Conservation (phyloP, 1,140 invertebrate species). For the Drosophila fuyamai region DNA sequence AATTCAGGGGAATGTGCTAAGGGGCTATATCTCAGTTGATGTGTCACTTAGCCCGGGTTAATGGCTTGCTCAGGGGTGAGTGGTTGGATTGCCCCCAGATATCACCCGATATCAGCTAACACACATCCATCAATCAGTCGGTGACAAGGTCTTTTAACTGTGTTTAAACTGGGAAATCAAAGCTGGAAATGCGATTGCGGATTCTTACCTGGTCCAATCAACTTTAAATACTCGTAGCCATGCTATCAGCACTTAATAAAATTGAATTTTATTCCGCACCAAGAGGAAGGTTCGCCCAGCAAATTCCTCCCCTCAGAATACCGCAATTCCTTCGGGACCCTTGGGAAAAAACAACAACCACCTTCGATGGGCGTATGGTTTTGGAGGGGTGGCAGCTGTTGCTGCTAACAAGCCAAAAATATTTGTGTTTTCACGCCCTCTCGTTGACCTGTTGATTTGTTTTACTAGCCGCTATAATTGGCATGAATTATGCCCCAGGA, state of each 20-base stretch:
- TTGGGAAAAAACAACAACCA: constrained; percentile 52
- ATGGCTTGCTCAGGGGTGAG: constrained; percentile 29
- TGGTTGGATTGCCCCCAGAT: constrained; percentile 2
- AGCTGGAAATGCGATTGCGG: constrained; percentile 45
- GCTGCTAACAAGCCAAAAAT: constrained; percentile 75
- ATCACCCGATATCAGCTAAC: constrained; percentile 21
- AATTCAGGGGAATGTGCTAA: not conserved
- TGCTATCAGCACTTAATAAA: constrained; percentile 83
- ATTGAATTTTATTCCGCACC: constrained; percentile 80
- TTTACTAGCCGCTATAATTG: constrained; percentile 55
- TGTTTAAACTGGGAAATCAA: constrained; percentile 62
- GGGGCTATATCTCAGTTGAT: constrained; percentile 56
- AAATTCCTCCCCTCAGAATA: constrained; percentile 18
- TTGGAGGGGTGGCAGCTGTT: constrained; percentile 36
- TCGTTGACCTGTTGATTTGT: constrained; percentile 63
- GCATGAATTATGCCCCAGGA: constrained; percentile 59
- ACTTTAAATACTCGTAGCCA: constrained; percentile 57
- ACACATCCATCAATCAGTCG: constrained; percentile 67
- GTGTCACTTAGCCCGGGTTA: constrained; percentile 69
- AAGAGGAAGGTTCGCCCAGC: constrained; percentile 11
- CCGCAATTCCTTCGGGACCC: constrained; percentile 66
- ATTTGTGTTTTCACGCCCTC: constrained; percentile 69
- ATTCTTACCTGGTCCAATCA: constrained; percentile 50
- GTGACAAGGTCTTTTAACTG: constrained; percentile 59
- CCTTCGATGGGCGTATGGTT: constrained; percentile 4